Evolutionary conservation across 2,888 invertebrate genomes (phyloP), one percentile per base, ranked within the genome.

Genomic region (Asteroscopus sphinx): DNA sequence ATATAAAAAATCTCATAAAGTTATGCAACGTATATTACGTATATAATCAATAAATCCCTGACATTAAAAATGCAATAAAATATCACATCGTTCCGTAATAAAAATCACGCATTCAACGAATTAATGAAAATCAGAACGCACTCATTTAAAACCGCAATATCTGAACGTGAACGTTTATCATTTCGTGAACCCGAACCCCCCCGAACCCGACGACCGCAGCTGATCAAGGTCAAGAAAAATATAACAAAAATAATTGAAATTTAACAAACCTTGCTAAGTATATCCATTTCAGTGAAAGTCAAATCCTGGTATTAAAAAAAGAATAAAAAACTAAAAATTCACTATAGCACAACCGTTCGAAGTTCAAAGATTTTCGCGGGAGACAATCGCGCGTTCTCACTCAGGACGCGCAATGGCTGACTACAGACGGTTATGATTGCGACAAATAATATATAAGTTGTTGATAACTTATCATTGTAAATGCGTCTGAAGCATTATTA

Each of bases 181-280:
- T 37, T 36, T 36, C n/a, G 17, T 46, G 12, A 58, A 35, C 32
- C 44, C 8, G 49, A 48, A n/a, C n/a, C n/a, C n/a, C n/a, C 40
- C 12, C 40, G 16, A 58, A 26, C 32, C 44, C 8, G 49, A 48
- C 39, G 70, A 73, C 73, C 62, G 64, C 53, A 58, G 47, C 49
- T 21, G 12, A 53, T 28, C 15, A 46, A 68, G 73, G 74, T 4
- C 61, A 70, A 51, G 25, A 49, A 40, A 52, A 52, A 8, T 3
- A 13, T 26, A 37, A 36, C 11, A 30, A 48, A 54, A 49, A 33
- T 40, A 21, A 41, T 15, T 12, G 5, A 37, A 13, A 13, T 28
- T 35, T 2, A 21, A 74, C 75, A 41, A 63, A 82, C 82, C 82
- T 76, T 81, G 68, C 52, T 79, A 11, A 82, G 42, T 32, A 81